Evolutionary conservation across 2,797 vertebrate species (phyloP).

Genomic region (Sebastes glaucus): DNA sequence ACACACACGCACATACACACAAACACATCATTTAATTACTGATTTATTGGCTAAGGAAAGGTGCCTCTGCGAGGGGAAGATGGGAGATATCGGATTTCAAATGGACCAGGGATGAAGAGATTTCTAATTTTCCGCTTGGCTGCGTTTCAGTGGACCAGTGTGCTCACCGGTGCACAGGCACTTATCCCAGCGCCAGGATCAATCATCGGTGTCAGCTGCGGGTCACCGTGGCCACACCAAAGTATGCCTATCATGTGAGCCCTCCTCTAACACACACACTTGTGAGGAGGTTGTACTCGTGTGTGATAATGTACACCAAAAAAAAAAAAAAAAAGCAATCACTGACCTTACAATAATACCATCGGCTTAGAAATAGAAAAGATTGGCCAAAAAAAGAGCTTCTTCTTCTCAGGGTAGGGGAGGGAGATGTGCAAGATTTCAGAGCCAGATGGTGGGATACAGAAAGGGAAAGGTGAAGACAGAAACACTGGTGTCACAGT

Average conservation of each 20-base stretch:
- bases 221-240: slow-evolving; percentile 64
- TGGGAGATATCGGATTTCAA: slow-evolving; percentile 81
- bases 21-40: slow-evolving; percentile 79
- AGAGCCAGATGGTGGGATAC: not conserved
- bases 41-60: slow-evolving; percentile 75
- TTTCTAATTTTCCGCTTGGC: slow-evolving; percentile 86
- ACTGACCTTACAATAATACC: slow-evolving; percentile 29
- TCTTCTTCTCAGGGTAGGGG: not conserved
- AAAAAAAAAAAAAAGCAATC: slow-evolving; percentile 20
- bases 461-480: not conserved
- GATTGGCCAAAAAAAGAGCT: not conserved
- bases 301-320: slow-evolving; percentile 1
- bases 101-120: slow-evolving; percentile 83
- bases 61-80: slow-evolving; percentile 57
- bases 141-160: slow-evolving; percentile 73
- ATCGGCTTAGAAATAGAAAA: slow-evolving; percentile 14
- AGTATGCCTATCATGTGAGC: slow-evolving; percentile 32
- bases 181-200: slow-evolving; percentile 77
- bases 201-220: slow-evolving; percentile 77
- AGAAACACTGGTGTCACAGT: not conserved
- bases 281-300: not conserved
- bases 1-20: slow-evolving; percentile 31
- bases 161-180: slow-evolving; percentile 58
- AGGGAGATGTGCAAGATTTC: not conserved
- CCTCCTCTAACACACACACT: not conserved